Percentiles rank a stretch among this genome's conserved stretches.
Conservation (phyloP, 2,797 vertebrate genomes). For the Diglossa cyanea region DNA sequence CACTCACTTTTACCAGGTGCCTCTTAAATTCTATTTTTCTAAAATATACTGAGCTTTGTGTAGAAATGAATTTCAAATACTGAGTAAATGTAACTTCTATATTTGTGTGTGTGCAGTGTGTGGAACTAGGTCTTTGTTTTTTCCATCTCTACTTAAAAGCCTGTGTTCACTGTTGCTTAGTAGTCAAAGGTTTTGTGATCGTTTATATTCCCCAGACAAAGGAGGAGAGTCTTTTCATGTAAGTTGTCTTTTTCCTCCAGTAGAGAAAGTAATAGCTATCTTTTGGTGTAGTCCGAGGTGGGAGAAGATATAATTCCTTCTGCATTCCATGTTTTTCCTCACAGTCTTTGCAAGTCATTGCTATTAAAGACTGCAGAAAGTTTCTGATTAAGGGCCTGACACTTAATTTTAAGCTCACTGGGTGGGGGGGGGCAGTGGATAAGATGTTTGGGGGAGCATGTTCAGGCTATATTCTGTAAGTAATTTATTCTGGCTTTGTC, state of each 20-base stretch:
- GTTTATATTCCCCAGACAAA: neutral
- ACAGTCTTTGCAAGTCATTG: neutral
- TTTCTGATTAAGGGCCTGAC: neutral
- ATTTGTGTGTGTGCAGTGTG: neutral
- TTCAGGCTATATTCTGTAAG: neutral
- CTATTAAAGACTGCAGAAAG: neutral
- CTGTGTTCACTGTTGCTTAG: neutral
- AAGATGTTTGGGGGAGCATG: neutral
- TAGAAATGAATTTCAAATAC: neutral
- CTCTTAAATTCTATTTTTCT: neutral
- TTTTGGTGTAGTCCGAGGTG: neutral
- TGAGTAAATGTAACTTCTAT: neutral
- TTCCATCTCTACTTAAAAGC: neutral
- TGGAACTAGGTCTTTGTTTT: neutral
- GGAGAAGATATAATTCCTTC: neutral
- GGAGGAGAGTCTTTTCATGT: neutral
- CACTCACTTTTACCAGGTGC: constrained; percentile 96
- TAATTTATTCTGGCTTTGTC: neutral
- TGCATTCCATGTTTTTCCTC: neutral
- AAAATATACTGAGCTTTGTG: neutral
- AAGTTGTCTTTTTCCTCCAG: neutral
- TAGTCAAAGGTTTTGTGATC: neutral
- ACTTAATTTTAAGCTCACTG: neutral
- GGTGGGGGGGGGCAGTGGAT: neutral
- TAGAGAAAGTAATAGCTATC: neutral